phyloP scores from a whole-genome alignment of 2,888 invertebrate genomes.

The Ectemnius lituratus region DNA sequence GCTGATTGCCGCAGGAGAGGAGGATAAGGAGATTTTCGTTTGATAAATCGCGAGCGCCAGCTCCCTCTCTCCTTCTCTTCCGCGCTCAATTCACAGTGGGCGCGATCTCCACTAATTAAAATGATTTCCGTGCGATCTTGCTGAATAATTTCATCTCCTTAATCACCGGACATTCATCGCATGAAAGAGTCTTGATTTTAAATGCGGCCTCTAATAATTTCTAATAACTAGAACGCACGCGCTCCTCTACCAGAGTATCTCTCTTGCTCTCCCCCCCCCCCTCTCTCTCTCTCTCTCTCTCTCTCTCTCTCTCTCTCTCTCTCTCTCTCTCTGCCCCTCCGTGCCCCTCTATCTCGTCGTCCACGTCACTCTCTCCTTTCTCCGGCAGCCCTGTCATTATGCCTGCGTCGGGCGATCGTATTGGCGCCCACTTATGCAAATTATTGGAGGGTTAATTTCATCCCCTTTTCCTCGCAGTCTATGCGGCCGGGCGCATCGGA shows the following conservation, averaged over 20 bases:
- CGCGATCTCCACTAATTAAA: slow-evolving; percentile 68
- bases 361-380: neutral
- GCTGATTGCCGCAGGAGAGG: slow-evolving; percentile 39
- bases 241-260: slow-evolving; percentile 53
- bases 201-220: slow-evolving; percentile 75
- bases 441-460: slow-evolving; percentile 68
- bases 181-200: slow-evolving; percentile 77
- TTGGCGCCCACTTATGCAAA: slow-evolving; percentile 70
- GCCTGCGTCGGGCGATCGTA: slow-evolving; percentile 13
- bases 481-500: neutral
- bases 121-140: slow-evolving; percentile 65
- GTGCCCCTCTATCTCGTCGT: slow-evolving; percentile 37
- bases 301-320: slow-evolving; percentile 46
- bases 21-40: slow-evolving; percentile 48
- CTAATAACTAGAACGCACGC: slow-evolving; percentile 68
- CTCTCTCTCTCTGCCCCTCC: slow-evolving; percentile 46
- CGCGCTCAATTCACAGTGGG: slow-evolving; percentile 45
- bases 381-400: slow-evolving; percentile 41
- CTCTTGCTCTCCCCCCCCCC: slow-evolving; percentile 42
- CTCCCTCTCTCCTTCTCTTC: slow-evolving; percentile 35
- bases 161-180: slow-evolving; percentile 75
- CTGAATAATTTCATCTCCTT: slow-evolving; percentile 70
- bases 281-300: slow-evolving; percentile 38
- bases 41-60: slow-evolving; percentile 40
- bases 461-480: slow-evolving; percentile 24